These are phyloP conservation scores for Chascanopsetta lugubris DNA, from an alignment of 2,113 vertebrate genomes.

Conservation along the genomic window DNA sequence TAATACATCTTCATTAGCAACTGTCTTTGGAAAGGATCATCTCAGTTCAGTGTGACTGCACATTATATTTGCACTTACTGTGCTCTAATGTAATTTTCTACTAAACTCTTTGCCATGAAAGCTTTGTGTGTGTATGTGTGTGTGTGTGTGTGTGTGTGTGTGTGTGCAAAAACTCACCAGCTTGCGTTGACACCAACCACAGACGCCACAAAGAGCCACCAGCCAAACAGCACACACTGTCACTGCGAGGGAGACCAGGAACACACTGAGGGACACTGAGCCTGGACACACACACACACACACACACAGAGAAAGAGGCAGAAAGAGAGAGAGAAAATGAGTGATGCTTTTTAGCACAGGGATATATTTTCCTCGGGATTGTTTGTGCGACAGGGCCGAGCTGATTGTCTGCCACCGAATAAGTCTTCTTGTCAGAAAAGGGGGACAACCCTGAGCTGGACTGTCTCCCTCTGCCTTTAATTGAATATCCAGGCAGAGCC, in stretches of 20 bases:
- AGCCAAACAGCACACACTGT: constrained; percentile 97
- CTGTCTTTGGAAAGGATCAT: not conserved
- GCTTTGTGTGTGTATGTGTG: constrained; percentile 14
- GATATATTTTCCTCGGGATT: constrained; percentile 22
- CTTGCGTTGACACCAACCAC: constrained; percentile 99
- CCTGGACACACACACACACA: constrained; percentile 82
- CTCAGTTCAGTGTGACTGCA: not conserved
- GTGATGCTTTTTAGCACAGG: constrained; percentile 23
- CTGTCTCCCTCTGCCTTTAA: constrained; percentile 36
- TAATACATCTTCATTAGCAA: not conserved
- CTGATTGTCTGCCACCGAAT: constrained; percentile 31
- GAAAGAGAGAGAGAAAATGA: constrained; percentile 24
- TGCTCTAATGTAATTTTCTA: constrained; percentile 13
- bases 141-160: constrained; percentile 14
- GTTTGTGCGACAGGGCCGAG: not conserved
- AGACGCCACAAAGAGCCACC: constrained; percentile 96
- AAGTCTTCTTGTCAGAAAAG: constrained; percentile 27
- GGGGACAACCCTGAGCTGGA: constrained; percentile 15
- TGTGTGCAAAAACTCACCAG: constrained; percentile 87
- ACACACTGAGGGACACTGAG: constrained; percentile 91
- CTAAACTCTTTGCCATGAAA: constrained; percentile 3
- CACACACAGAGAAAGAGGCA: constrained; percentile 48
- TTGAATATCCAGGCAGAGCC: constrained; percentile 49
- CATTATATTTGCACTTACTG: not conserved
- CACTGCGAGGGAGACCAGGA: constrained; percentile 96